phyloP scores from a whole-genome alignment of 2,113 vertebrate genomes.

The Sceloporus tristichus region DNA sequence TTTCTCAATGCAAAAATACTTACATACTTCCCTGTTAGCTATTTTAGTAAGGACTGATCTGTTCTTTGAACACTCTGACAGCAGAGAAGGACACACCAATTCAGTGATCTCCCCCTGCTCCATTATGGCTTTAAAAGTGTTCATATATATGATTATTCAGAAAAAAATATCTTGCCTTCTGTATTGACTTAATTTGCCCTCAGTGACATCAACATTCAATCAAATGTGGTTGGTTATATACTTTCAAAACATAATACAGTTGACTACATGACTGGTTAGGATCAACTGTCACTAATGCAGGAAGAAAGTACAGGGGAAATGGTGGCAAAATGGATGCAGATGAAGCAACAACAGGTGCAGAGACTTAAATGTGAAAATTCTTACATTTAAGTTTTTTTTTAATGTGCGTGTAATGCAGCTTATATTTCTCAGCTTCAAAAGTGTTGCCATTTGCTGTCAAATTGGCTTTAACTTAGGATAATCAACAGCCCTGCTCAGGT shows the following conservation, averaged over 20 bases:
- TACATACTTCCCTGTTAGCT: background rate
- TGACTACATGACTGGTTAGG: background rate
- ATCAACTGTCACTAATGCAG: background rate
- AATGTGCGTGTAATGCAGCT: too few relatives aligned
- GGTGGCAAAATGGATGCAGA: background rate
- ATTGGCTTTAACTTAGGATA: too few relatives aligned
- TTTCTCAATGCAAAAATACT: background rate
- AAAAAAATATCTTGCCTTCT: background rate
- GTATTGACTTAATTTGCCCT: background rate
- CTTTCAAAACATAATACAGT: background rate
- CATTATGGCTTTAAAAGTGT: background rate
- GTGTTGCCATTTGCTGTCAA: too few relatives aligned
- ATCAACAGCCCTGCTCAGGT: too few relatives aligned
- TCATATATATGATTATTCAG: background rate
- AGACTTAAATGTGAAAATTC: background rate
- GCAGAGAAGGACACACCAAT: background rate
- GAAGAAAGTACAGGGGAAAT: background rate
- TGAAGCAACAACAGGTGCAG: background rate
- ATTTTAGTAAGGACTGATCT: background rate
- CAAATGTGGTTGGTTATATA: background rate
- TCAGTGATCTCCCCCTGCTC: background rate
- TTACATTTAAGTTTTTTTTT: background rate
- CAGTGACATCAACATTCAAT: background rate
- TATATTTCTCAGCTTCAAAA: too few relatives aligned
- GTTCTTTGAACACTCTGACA: background rate